phyloP scores from a whole-genome alignment of 2,888 invertebrate genomes.

The Empis stercorea region DNA sequence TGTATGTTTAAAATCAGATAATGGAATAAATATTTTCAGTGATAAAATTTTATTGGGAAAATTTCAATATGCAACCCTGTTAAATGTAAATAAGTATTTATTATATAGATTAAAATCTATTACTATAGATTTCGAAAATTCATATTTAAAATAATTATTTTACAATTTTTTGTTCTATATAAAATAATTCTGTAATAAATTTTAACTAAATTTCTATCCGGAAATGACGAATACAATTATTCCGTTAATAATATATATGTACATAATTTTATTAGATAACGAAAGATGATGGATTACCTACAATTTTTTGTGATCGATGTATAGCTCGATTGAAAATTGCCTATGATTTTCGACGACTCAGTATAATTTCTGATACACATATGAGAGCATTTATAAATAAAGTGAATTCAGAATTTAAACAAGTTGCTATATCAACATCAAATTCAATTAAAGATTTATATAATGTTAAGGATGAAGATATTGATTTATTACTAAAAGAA shows the following conservation, averaged over 20 bases:
- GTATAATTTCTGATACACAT: slow-evolving; percentile 21
- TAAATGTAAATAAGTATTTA: slow-evolving; percentile 21
- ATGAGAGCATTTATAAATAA: slow-evolving; percentile 21
- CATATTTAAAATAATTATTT: background rate
- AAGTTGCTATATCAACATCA: slow-evolving; percentile 17
- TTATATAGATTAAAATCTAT: too few relatives aligned
- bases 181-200: background rate
- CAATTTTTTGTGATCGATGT: slow-evolving; percentile 22
- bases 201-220: background rate
- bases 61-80: slow-evolving; percentile 23
- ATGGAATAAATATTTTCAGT: slow-evolving; percentile 16
- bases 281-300: slow-evolving; percentile 22
- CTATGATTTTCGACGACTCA: slow-evolving; percentile 21
- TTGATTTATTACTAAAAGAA: background rate
- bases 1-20: slow-evolving; percentile 24
- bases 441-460: slow-evolving; percentile 6
- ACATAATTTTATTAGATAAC: slow-evolving; percentile 18
- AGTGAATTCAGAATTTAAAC: slow-evolving; percentile 23
- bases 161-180: background rate
- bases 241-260: background rate
- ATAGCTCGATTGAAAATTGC: slow-evolving; percentile 20
- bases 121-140: background rate
- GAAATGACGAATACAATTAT: too few relatives aligned
- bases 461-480: slow-evolving; percentile 11
- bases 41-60: slow-evolving; percentile 17